These are phyloP conservation scores for Macrostomum lignano DNA, from an alignment of 1,140 invertebrate genomes.

Conservation along the genomic window DNA sequence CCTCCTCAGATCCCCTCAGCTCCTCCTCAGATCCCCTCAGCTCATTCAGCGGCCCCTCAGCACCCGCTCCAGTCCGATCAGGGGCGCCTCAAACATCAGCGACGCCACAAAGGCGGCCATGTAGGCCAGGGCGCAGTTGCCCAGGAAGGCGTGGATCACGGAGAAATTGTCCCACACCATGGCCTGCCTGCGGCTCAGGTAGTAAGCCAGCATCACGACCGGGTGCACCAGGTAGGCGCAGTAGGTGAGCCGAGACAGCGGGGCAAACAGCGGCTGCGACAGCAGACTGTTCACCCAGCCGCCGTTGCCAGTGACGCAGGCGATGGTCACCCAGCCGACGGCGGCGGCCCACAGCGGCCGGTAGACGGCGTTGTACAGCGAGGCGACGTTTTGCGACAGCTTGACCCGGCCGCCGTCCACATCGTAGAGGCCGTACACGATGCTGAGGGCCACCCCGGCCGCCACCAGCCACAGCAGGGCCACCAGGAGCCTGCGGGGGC, in stretches of 20 bases:
- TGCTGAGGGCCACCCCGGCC: constrained; percentile 2
- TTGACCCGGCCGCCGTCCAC: constrained; percentile 2
- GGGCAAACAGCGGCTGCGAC: constrained; percentile 46
- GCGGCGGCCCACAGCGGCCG: constrained; percentile 12
- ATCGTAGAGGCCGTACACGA: constrained; percentile 8
- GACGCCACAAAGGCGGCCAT: constrained; percentile 15
- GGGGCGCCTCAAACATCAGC: constrained; percentile 21
- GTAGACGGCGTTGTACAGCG: constrained; percentile 10
- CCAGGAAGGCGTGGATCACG: no score
- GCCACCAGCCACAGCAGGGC: constrained; percentile 6
- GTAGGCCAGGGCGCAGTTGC: constrained; percentile 16
- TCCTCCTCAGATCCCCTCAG: no score
- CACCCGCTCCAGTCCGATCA: constrained; percentile 17
- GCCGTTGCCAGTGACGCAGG: constrained; percentile 11
- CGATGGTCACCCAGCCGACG: constrained; percentile 10
- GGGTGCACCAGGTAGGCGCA: constrained; percentile 57
- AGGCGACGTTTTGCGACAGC: constrained; percentile 7
- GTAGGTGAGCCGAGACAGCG: constrained; percentile 58
- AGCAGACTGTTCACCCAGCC: no score
- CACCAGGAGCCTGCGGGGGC: neutral
- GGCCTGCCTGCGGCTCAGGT: constrained; percentile 15
- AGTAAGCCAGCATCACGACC: constrained; percentile 18
- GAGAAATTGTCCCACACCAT: no score
- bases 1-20: no score
- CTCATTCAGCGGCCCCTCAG: no score